A percentile compares a stretch with the other conserved stretches of the same genome.
Evolutionary conservation across 2,113 vertebrate species (phyloP).

Genomic region (Amia ocellicauda): DNA sequence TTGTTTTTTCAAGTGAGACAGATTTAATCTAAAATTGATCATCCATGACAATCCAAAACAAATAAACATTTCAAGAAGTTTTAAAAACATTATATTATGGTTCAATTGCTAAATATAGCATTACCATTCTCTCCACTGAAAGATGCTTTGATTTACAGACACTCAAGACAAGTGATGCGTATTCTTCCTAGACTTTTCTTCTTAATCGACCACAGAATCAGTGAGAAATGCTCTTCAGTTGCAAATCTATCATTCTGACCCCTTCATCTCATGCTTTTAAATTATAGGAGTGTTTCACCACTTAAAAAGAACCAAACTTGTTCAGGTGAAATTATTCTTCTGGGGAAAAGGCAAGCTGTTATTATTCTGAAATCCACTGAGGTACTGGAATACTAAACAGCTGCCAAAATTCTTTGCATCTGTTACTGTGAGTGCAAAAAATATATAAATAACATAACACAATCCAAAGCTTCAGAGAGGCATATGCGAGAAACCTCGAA

Average conservation of each 20-base stretch:
- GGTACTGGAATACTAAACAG: conserved; percentile 33
- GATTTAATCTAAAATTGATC: too few species aligned
- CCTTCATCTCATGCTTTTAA: conserved; percentile 12
- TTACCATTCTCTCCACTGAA: background rate
- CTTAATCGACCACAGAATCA: conserved; percentile 11
- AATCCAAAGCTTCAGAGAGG: background rate
- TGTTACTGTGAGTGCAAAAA: conserved; percentile 23
- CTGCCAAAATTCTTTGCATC: conserved; percentile 27
- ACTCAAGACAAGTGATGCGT: conserved; percentile 1
- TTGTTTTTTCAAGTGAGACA: too few species aligned
- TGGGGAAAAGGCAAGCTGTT: conserved; percentile 26
- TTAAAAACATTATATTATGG: too few species aligned
- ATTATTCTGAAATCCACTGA: conserved; percentile 34
- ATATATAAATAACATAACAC: conserved; percentile 1
- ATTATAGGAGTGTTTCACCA: conserved; percentile 22
- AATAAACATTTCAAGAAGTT: too few species aligned
- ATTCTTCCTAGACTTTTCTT: background rate
- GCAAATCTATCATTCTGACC: conserved; percentile 7
- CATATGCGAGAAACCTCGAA: background rate
- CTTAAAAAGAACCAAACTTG: conserved; percentile 19
- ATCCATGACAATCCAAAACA: too few species aligned
- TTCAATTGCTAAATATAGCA: too few species aligned
- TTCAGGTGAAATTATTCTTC: conserved; percentile 27
- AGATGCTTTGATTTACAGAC: background rate
- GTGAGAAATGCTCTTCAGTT: background rate